Evolutionary conservation across 1,140 invertebrate genomes (phyloP), one percentile per base, ranked within the genome.

Genomic region (Drosophila miranda): DNA sequence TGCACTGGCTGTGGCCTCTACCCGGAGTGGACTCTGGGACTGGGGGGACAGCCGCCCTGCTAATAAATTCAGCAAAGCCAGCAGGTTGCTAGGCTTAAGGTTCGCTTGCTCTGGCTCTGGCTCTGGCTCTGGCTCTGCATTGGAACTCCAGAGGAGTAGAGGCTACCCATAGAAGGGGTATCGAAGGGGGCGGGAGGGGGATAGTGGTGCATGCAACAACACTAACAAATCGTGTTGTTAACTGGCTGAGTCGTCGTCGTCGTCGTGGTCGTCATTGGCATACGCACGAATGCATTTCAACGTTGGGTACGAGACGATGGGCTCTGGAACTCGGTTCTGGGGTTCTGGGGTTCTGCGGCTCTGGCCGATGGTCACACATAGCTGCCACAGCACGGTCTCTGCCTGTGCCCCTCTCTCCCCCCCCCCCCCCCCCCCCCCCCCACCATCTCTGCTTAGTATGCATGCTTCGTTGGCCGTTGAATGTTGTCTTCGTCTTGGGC

Each of bases 191-290:
- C 0, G 48, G 19, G 19, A 6, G 6, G 6, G 13, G 16, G 41
- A 52, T 2, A 16, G 19, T 4, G 9, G 11, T 9, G 30, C 34
- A 38, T 38, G 52, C 48, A 26, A 45, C 73, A 75, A 86, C 78
- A 86, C 87, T 86, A 86, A 86, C 82, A 86, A 86, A 86, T 86
- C 82, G 82, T 86, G 82, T 82, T 87, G 82, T 87, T 82, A 78
- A 87, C 82, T 87, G 82, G 74, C 74, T 71, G 44, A 38, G 34
- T 38, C 34, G 34, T 38, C 75, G 78, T 68, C 64, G 34, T 38
- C 75, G 78, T 68, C 64, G 64, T 68, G 69, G 72, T 83, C 80
- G 79, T 82, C 80, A 80, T 86, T 80, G 77, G 81, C 81, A 70
- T 81, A 84, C 81, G 81, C 81, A 84, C 81, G 81, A 81, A 81